Evolutionary conservation across 2,888 invertebrate genomes (phyloP).

Genomic region (Congeria kusceri): DNA sequence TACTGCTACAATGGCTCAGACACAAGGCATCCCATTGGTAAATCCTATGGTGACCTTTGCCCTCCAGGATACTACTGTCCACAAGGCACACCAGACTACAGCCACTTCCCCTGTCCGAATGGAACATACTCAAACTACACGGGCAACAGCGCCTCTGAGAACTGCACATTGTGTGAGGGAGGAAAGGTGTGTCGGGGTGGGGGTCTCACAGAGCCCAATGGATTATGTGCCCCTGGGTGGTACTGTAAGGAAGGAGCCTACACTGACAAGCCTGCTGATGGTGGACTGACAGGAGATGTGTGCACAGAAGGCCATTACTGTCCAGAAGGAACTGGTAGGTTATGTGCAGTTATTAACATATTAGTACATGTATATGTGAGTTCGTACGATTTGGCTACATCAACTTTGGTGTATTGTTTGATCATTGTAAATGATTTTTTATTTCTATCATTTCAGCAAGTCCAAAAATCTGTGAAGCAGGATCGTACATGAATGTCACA

Average conservation of each 20-base stretch:
- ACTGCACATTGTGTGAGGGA: slow-evolving; percentile 81
- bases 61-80: slow-evolving; percentile 83
- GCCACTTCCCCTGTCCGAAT: slow-evolving; percentile 78
- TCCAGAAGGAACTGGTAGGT: slow-evolving; percentile 78
- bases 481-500: slow-evolving; percentile 78
- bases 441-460: no score
- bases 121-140: slow-evolving; percentile 83
- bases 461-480: slow-evolving; percentile 79
- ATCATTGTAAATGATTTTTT: no score
- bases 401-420: no score
- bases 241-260: slow-evolving; percentile 80
- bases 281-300: slow-evolving; percentile 81
- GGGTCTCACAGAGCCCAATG: slow-evolving; percentile 79
- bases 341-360: no score
- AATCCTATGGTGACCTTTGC: slow-evolving; percentile 78
- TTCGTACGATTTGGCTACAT: no score
- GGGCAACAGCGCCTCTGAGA: slow-evolving; percentile 69
- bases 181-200: slow-evolving; percentile 79
- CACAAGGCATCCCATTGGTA: slow-evolving; percentile 68
- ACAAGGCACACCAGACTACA: slow-evolving; percentile 75
- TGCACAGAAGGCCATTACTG: slow-evolving; percentile 81
- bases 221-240: slow-evolving; percentile 81
- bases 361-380: no score
- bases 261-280: slow-evolving; percentile 81
- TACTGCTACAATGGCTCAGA: slow-evolving; percentile 79